A percentile compares a stretch with the other conserved stretches of the same genome.
Evolutionary conservation across 2,888 invertebrate species (phyloP).

Genomic region (Gymnosoma rotundatum): DNA sequence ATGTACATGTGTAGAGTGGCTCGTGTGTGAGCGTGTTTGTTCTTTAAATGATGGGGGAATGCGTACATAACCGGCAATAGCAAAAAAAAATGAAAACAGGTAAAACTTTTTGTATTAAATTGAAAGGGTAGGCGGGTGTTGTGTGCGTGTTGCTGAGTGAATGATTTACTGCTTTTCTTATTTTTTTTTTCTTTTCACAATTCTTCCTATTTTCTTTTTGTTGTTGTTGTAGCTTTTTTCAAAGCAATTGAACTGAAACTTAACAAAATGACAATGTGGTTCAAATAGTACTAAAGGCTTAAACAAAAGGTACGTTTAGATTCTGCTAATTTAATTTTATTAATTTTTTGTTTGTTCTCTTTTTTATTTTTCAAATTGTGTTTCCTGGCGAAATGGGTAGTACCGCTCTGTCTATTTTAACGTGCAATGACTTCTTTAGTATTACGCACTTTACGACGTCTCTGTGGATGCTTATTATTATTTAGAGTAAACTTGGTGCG

Average conservation of each 20-base stretch:
- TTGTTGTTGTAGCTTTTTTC: conserved; percentile 31
- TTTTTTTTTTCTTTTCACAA: conserved; percentile 4
- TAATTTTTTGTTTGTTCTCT: too few species aligned
- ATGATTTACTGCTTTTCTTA: conserved; percentile 24
- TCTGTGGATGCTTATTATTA: too few species aligned
- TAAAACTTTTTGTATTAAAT: conserved; percentile 50
- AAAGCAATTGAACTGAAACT: conserved; percentile 69
- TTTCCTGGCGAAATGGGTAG: too few species aligned
- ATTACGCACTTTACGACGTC: too few species aligned
- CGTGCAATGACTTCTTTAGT: too few species aligned
- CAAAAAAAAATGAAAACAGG: conserved; percentile 29
- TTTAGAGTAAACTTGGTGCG: too few species aligned
- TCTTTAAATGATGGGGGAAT: conserved; percentile 49
- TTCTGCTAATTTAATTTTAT: too few species aligned
- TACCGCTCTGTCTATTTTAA: too few species aligned
- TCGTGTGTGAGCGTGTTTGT: conserved; percentile 33
- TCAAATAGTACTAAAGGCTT: conserved; percentile 24
- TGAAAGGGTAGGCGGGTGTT: conserved; percentile 62
- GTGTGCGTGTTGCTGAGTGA: conserved; percentile 53
- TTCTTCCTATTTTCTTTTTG: neutral
- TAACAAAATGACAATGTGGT: conserved; percentile 67
- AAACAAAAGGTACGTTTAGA: too few species aligned
- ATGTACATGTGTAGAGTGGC: neutral
- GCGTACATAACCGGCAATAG: conserved; percentile 46
- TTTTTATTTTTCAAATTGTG: too few species aligned